Conservation (phyloP, 2,797 vertebrate genomes). For the Pampus argenteus region DNA sequence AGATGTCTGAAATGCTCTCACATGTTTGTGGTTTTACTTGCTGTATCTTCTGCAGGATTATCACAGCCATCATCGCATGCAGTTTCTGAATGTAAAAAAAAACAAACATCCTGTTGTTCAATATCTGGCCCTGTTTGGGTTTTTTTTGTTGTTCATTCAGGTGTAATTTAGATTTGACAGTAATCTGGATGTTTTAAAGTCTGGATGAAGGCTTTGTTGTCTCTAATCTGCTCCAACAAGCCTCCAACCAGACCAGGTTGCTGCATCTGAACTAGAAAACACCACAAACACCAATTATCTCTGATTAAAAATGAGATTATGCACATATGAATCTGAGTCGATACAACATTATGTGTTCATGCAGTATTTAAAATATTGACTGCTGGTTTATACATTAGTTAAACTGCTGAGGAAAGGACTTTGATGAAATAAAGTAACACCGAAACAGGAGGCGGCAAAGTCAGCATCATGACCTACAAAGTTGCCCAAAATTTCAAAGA, state of each 20-base stretch:
- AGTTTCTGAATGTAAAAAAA: constrained; percentile 49
- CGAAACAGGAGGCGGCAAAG: constrained; percentile 12
- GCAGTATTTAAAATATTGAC: neutral
- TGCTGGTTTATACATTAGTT: constrained; percentile 23
- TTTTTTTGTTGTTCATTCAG: neutral
- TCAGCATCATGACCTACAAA: neutral
- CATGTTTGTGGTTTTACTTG: neutral
- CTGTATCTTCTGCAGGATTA: constrained; percentile 20
- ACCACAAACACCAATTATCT: neutral
- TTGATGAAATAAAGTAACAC: neutral
- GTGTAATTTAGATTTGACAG: neutral
- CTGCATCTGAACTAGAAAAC: constrained; percentile 7
- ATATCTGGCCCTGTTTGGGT: neutral
- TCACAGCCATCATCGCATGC: constrained; percentile 17
- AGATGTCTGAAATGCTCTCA: constrained; percentile 8
- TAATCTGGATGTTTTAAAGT: neutral
- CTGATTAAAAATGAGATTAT: neutral
- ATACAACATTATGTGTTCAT: no score
- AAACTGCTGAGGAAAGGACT: neutral
- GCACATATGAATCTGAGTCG: neutral
- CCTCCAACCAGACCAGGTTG: neutral
- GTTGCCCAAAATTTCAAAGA: neutral
- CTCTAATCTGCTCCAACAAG: neutral
- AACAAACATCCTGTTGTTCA: neutral
- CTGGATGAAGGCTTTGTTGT: neutral